Evolutionary conservation across 2,888 invertebrate genomes (phyloP), one percentile per base, ranked within the genome.

Genomic region (Heteromurus nitidus): DNA sequence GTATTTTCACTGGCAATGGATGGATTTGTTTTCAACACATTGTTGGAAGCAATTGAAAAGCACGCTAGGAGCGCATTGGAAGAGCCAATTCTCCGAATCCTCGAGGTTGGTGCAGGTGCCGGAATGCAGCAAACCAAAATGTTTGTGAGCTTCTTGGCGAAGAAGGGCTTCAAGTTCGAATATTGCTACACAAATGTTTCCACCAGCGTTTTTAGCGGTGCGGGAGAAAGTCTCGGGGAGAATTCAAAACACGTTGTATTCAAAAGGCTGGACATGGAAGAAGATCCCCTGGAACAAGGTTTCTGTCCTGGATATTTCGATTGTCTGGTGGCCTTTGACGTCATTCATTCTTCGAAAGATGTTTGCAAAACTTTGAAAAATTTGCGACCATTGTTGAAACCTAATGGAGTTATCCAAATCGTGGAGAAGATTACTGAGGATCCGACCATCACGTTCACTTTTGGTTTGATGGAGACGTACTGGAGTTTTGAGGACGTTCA

Each of bases 91-190:
- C 42, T 55, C 3, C 22, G 80, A 7, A 64, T 80, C 47, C 55
- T 80, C 26, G 80, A 80, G 26, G 73, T 80, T 0, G 80, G 80
- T 0, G 73, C 65, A 18, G 80, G 80, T 16, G 73, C 73, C 7
- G 80, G 80, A 44, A 42, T 24, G 22, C 30, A 11, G 13, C 24
- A 5, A 13, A 80, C 73, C 1, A 47, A 50, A 24, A 30, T 22
- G 13, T 58, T 42, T 16, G n/a, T 73, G 2, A 31, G 47, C n/a
- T 55, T 58, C 30, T 9, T 64, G 16, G 31, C 18, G 3, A 16
- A 13, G 13, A 65, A 50, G 2, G 18, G 68, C 13, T 11, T 42
- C 1, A 24, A 64, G 16, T 64, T 31, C n/a, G 60, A 67, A 24
- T 73, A 73, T 16, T 58, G 55, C 0, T 80, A 64, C 36, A 68